Evolutionary conservation across 2,797 vertebrate species (phyloP), one percentile per base, ranked within the genome.

Genomic region (Alosa sapidissima): DNA sequence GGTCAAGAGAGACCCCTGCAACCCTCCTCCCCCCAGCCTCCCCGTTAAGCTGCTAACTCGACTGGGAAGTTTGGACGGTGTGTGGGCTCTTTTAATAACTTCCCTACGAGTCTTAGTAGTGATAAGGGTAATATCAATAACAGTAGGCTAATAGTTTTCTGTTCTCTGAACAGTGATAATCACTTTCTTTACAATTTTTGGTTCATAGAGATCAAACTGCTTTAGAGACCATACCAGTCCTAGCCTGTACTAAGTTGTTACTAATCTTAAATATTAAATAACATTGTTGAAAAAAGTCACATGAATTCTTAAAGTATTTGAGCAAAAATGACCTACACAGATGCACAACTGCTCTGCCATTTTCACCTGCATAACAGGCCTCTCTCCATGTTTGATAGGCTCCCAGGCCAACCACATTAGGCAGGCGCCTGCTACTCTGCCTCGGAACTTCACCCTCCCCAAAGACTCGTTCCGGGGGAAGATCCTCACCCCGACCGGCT

Each of bases 401-500:
- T 91, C 93, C 88, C 93, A 94, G 36, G 81, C 88, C 0, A 91
- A 90, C 52, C 90, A 91, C 0, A 88, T 92, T 6, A 94, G 94
- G 81, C 94, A 94, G 54, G 95, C 95, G 55, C 95, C 95, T 0
- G 94, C 95, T 81, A 96, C 93, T 21, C 91, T 96, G 87, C 94
- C 96, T 87, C 93, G 96, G 91, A 96, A 96, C 92, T 96, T 96
- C 19, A 91, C 94, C 33, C 93, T 95, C 13, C 94, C 95, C 87
- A 96, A 95, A 93, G 95, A 96, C 72, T 87, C 93, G 8, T 75
- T 95, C 84, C 95, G 97, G 92, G 97, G 95, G 87, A 95, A 97
- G 89, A 96, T 97, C 51, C 93, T 95, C 83, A 97, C 97, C 48
- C 94, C 95, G 0, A 96, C 96, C 0, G 95, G 97, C n/a, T 99